Evolutionary conservation across 2,888 invertebrate genomes (phyloP).

Genomic region (Andrena marginata): DNA sequence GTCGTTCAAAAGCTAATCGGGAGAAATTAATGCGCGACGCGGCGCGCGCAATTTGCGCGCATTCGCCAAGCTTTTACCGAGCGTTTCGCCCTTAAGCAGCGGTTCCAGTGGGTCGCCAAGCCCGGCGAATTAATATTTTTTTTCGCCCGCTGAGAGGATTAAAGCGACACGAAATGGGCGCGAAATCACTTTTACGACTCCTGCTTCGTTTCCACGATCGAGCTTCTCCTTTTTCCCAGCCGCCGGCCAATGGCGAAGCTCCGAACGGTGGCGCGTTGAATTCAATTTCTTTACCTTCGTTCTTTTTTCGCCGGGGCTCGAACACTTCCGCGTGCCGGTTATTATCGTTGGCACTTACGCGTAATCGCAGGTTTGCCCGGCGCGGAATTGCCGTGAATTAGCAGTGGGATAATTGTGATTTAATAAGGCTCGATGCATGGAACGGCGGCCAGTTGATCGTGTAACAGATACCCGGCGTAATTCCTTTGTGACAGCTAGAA

Average conservation of each 20-base stretch:
- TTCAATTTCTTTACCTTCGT: not conserved
- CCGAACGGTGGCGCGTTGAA: not conserved
- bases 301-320: not conserved
- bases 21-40: conserved; percentile 59
- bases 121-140: conserved; percentile 33
- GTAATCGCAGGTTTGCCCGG: not conserved
- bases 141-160: conserved; percentile 8
- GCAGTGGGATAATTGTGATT: conserved; percentile 29
- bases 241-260: not conserved
- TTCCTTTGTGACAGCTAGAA: conserved; percentile 12
- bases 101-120: conserved; percentile 4
- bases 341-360: not conserved
- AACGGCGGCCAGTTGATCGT: conserved; percentile 14
- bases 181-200: conserved; percentile 39
- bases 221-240: not conserved
- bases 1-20: conserved; percentile 67
- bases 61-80: conserved; percentile 56
- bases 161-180: conserved; percentile 23
- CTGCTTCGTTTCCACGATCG: conserved; percentile 14
- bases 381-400: conserved; percentile 11
- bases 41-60: conserved; percentile 50
- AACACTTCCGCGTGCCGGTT: not conserved
- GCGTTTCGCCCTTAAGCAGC: conserved; percentile 43
- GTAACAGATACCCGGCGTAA: conserved; percentile 29
- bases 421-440: conserved; percentile 37